Base-by-base conservation (phyloP, 2,888 invertebrate genomes). In the Agriopis aurantiaria region DNA sequence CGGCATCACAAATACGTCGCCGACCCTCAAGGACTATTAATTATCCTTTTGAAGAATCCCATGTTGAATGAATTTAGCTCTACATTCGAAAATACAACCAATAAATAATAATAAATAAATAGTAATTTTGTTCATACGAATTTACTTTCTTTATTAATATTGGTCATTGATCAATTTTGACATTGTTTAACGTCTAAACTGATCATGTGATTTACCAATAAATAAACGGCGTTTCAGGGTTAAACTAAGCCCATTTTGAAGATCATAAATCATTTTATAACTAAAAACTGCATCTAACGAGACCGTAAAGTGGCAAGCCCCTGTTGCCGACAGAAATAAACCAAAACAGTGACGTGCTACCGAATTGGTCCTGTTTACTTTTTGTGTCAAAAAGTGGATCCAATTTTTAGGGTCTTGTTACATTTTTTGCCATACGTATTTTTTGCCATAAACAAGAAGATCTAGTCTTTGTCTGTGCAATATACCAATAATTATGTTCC, bases 331-430 rank as follows among this genome's bases (percentile, higher is more conserved):
- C 80, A 81, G 74, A 90, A 90, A 91, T 83, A 90, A 89, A 89
- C 78, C 82, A 88, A 89, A 87, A 87, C 81, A 80, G 75, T 83
- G 86, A 83, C 78, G 75, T 74, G 91, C 91, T 91, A 90, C 91
- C 85, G 91, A 88, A 88, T 86, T 83, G 82, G 85, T 80, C 82
- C 75, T 83, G 86, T 84, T 84, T 75, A 72, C 78, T 85, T 87
- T 86, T 88, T 88, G 79, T 77, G 73, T 69, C 58, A 88, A 88
- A 89, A 88, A 86, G 87, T 81, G 80, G 81, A 78, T 81, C 77
- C 77, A 77, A 82, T 81, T 85, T 82, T 81, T 78, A 76, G 78
- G 72, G 78, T 68, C 79, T 33, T 68, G 55, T 51, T 55, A 59
- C 10, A 23, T 69, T 69, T 71, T 71, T 69, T 62, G 52, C 51